These are phyloP conservation scores for Idaea aversata DNA, from an alignment of 2,888 invertebrate species.

Conservation along the genomic window DNA sequence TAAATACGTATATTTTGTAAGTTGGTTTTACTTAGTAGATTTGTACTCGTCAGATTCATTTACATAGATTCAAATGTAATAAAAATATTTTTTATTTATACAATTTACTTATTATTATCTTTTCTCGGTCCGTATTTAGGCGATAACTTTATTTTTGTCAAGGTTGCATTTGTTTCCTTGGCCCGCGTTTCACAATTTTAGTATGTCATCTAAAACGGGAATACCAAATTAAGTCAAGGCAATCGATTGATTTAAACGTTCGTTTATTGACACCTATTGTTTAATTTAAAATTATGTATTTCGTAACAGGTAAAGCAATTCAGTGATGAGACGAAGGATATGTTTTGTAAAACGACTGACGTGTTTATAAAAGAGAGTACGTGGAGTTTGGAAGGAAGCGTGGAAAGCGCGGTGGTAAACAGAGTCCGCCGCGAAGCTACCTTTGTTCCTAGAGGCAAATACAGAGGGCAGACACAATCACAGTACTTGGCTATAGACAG, in stretches of 20 bases:
- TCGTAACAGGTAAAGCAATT: conserved; percentile 47
- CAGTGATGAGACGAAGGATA: conserved; percentile 23
- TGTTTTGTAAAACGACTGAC: conserved; percentile 41
- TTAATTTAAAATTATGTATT: conserved; percentile 19
- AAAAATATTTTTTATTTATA: conserved; percentile 6
- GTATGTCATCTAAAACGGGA: conserved; percentile 44
- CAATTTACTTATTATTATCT: conserved; percentile 12
- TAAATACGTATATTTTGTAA: too few species aligned
- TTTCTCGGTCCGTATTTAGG: conserved; percentile 28
- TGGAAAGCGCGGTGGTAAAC: conserved; percentile 18
- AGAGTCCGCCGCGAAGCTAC: conserved; percentile 49
- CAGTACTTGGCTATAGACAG: conserved; percentile 85
- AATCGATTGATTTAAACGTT: conserved; percentile 8
- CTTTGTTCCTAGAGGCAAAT: conserved; percentile 64
- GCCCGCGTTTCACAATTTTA: conserved; percentile 60
- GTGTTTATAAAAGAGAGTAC: conserved; percentile 20
- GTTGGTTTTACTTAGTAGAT: too few species aligned
- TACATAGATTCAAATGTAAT: background rate
- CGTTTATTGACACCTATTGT: conserved; percentile 15
- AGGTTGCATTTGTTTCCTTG: conserved; percentile 58
- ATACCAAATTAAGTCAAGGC: conserved; percentile 34
- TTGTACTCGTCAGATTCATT: too few species aligned
- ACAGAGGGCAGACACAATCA: conserved; percentile 90
- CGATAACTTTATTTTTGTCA: conserved; percentile 58
- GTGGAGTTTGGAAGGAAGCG: conserved; percentile 10